Conservation (phyloP, 2,113 vertebrate species). For the Platanista minor region DNA sequence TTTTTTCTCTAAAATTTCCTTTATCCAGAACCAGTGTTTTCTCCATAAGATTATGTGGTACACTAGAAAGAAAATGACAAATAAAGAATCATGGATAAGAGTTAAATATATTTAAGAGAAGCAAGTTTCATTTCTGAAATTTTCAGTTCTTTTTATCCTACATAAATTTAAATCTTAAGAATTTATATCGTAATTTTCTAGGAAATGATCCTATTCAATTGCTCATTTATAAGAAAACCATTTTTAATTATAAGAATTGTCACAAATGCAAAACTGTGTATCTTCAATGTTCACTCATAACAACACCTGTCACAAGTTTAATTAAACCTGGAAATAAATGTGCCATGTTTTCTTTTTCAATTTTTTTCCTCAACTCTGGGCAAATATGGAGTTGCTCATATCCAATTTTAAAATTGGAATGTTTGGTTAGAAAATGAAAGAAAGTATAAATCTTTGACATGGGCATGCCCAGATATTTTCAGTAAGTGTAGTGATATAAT, state of each 20-base stretch:
- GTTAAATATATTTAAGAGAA: neutral
- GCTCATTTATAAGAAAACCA: neutral
- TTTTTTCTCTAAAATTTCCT: neutral
- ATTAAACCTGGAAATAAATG: neutral
- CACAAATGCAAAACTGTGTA: neutral
- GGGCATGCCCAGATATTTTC: slow-evolving; percentile 70
- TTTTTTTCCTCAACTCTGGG: slow-evolving; percentile 25
- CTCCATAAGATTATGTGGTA: neutral
- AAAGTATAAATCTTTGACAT: slow-evolving; percentile 62
- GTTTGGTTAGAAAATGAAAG: slow-evolving; percentile 52
- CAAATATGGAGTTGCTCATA: slow-evolving; percentile 22
- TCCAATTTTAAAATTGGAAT: slow-evolving; percentile 68
- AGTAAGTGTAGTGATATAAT: slow-evolving; percentile 62
- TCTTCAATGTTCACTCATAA: neutral
- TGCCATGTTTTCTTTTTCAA: slow-evolving; percentile 10
- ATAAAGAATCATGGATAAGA: neutral
- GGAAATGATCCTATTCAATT: neutral
- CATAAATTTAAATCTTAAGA: neutral
- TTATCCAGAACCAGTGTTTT: neutral
- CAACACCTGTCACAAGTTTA: neutral
- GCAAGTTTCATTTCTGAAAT: neutral
- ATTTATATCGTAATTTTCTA: neutral
- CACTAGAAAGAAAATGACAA: neutral
- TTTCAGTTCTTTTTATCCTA: neutral
- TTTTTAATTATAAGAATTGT: neutral